These are phyloP conservation scores for Scophthalmus maximus DNA, from an alignment of 2,113 vertebrate species.

Conservation along the genomic window DNA sequence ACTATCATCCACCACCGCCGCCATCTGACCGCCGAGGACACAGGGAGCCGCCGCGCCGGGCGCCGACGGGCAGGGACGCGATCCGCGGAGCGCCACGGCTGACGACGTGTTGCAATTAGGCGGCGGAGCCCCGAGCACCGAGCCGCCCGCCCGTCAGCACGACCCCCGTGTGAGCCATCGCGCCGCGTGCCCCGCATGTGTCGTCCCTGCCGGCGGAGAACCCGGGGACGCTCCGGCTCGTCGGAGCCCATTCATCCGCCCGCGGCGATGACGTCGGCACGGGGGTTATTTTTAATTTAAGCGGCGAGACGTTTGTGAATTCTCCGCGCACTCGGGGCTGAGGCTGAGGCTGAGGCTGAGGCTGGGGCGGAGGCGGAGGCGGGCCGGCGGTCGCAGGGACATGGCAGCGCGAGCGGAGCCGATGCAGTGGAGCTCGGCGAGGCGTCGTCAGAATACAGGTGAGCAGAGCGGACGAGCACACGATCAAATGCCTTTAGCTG, in stretches of 20 bases:
- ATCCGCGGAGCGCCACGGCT: slow-evolving; percentile 37
- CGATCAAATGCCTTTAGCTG: not conserved
- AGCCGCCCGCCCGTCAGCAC: no score
- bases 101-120: slow-evolving; percentile 71
- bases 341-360: no score
- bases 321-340: slow-evolving; percentile 53
- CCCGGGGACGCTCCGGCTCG: slow-evolving; percentile 28
- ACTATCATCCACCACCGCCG: slow-evolving; percentile 2
- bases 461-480: slow-evolving; percentile 48
- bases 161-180: no score
- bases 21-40: no score
- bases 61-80: slow-evolving; percentile 26
- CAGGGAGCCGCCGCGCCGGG: slow-evolving; percentile 25
- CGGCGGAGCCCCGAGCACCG: not conserved
- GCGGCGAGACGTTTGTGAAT: slow-evolving; percentile 45
- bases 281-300: slow-evolving; percentile 39
- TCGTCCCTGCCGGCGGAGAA: slow-evolving; percentile 28
- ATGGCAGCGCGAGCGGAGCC: slow-evolving; percentile 80
- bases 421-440: slow-evolving; percentile 75
- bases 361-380: slow-evolving; percentile 46
- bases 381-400: slow-evolving; percentile 67
- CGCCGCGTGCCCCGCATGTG: no score
- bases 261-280: slow-evolving; percentile 59
- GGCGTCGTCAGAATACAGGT: slow-evolving; percentile 81
- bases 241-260: slow-evolving; percentile 50